Conservation (phyloP, 2,797 vertebrate genomes). For the Hydrolagus colliei region DNA sequence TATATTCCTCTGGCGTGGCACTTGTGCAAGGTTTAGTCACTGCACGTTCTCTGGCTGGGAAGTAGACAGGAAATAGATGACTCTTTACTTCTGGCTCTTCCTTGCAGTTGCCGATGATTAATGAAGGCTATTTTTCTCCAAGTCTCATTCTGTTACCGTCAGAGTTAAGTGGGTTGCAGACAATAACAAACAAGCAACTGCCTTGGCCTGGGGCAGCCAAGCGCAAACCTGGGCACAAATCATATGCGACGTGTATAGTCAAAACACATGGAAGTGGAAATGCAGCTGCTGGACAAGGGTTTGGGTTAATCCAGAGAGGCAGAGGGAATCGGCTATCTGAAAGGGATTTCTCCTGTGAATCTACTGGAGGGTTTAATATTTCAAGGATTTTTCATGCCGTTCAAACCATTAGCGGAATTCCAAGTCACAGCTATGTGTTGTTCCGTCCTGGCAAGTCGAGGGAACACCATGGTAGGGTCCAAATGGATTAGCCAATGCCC, state of each 20-base stretch:
- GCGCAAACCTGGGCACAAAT: constrained; percentile 28
- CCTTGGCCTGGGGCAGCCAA: constrained; percentile 25
- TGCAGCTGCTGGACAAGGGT: background rate
- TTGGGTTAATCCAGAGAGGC: constrained; percentile 3
- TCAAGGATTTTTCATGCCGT: background rate
- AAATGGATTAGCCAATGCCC: too few species aligned
- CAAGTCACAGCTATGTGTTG: too few species aligned
- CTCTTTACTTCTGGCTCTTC: constrained; percentile 45
- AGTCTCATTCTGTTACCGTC: constrained; percentile 68
- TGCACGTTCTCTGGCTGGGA: constrained; percentile 38
- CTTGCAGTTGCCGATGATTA: constrained; percentile 59
- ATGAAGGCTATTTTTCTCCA: constrained; percentile 59
- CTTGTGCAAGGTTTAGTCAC: constrained; percentile 20
- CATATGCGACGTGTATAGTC: constrained; percentile 14
- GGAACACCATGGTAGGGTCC: background rate
- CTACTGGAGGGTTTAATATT: background rate
- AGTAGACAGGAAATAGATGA: constrained; percentile 53
- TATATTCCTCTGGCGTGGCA: constrained; percentile 6
- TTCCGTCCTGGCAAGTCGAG: too few species aligned
- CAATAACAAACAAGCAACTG: constrained; percentile 29
- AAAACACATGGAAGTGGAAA: constrained; percentile 30
- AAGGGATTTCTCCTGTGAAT: background rate
- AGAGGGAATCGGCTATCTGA: background rate
- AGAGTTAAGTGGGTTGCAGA: constrained; percentile 66
- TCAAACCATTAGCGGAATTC: background rate